phyloP scores from a whole-genome alignment of 2,888 invertebrate genomes.

The Drosophila anceps region DNA sequence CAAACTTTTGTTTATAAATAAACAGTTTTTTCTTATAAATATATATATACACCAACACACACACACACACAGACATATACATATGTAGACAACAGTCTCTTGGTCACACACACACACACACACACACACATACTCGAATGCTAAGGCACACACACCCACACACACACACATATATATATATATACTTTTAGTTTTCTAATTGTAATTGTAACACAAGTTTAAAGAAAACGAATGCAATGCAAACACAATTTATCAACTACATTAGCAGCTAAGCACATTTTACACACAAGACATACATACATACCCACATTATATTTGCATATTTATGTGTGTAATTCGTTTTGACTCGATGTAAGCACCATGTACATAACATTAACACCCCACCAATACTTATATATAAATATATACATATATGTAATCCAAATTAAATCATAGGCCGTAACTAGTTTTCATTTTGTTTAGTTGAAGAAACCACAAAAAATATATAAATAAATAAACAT shows the following conservation, averaged over 20 bases:
- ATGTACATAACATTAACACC: conserved; percentile 76
- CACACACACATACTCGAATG: conserved; percentile 29
- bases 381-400: conserved; percentile 65
- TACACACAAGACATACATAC: conserved; percentile 16
- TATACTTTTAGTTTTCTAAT: conserved; percentile 38
- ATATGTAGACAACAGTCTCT: conserved; percentile 3
- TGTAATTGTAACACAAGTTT: conserved; percentile 22
- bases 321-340: conserved; percentile 43
- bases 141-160: conserved; percentile 11
- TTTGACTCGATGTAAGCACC: conserved; percentile 65
- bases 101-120: conserved; percentile 8
- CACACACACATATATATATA: conserved; percentile 16
- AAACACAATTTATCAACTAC: conserved; percentile 44
- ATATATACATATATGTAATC: conserved; percentile 25
- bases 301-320: conserved; percentile 22
- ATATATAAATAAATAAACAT: conserved; percentile 27
- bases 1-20: conserved; percentile 69
- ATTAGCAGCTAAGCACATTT: conserved; percentile 40
- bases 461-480: conserved; percentile 26
- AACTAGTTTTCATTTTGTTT: conserved; percentile 49
- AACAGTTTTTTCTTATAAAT: conserved; percentile 50
- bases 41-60: conserved; percentile 9
- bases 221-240: conserved; percentile 44
- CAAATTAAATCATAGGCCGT: conserved; percentile 33
- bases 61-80: conserved; percentile 2